These are phyloP conservation scores for Lamellibrachia luymesi DNA, from an alignment of 1,140 invertebrate species.

Conservation along the genomic window DNA sequence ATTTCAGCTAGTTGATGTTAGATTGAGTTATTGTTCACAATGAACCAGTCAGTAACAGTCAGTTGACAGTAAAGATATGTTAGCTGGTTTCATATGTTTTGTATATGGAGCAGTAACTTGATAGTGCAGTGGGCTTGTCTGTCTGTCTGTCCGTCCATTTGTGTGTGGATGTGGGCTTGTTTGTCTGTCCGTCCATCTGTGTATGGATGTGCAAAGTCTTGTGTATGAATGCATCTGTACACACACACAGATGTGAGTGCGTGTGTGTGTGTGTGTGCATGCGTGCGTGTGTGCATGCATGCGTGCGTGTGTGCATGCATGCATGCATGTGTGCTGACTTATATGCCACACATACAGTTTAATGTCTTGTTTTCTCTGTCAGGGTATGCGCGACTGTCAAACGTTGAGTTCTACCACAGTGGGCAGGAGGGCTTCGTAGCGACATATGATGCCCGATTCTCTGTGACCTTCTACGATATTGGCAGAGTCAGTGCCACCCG, in stretches of 20 bases:
- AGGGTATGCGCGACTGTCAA: constrained; percentile 44
- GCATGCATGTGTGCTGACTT: neutral
- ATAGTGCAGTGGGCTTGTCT: too few relatives aligned
- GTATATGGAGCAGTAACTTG: too few relatives aligned
- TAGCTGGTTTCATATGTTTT: too few relatives aligned
- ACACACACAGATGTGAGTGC: too few relatives aligned
- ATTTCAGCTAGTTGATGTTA: too few relatives aligned
- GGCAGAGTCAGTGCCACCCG: constrained; percentile 19
- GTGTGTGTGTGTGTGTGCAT: neutral
- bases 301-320: neutral
- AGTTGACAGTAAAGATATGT: too few relatives aligned
- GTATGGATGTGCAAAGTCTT: too few relatives aligned
- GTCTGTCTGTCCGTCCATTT: too few relatives aligned
- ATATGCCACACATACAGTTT: neutral
- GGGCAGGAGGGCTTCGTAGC: constrained; percentile 48
- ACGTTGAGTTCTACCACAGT: constrained; percentile 42
- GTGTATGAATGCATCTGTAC: neutral
- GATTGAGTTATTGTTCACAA: too few relatives aligned
- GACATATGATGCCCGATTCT: constrained; percentile 42
- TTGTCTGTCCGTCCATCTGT: too few relatives aligned
- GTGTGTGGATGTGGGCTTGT: too few relatives aligned
- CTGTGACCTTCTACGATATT: constrained; percentile 41
- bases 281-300: neutral
- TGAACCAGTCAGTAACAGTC: too few relatives aligned
- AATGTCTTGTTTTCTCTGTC: neutral